Evolutionary conservation across 2,113 vertebrate genomes (phyloP).

Genomic region (Riparia riparia): DNA sequence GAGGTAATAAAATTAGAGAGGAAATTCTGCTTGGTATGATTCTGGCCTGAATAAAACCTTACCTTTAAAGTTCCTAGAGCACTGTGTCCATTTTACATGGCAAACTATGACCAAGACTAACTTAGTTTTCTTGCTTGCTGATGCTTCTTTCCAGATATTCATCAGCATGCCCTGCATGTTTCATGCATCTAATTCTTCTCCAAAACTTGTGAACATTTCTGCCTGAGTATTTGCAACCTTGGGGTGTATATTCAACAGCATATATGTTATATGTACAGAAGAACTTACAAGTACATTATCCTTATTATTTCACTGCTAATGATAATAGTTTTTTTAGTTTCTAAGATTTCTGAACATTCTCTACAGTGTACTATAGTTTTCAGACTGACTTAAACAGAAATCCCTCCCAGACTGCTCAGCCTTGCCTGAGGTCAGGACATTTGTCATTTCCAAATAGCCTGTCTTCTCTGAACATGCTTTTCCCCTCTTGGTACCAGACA

Average conservation of each 20-base stretch:
- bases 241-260: neutral
- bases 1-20: neutral
- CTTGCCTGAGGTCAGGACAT: neutral
- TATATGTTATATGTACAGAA: neutral
- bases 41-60: neutral
- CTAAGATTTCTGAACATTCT: neutral
- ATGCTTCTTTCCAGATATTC: neutral
- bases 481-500: neutral
- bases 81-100: neutral
- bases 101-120: neutral
- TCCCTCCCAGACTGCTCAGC: neutral
- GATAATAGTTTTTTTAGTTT: neutral
- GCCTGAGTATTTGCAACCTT: neutral
- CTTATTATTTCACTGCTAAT: neutral
- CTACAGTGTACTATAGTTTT: neutral
- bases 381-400: neutral
- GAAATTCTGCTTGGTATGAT: neutral
- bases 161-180: neutral
- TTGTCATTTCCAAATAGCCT: neutral
- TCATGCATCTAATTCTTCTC: neutral
- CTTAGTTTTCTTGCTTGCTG: neutral
- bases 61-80: neutral
- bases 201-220: neutral
- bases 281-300: neutral
- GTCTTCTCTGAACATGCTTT: neutral